A percentile compares a stretch with the other conserved stretches of the same genome.
phyloP scores from a whole-genome alignment of 2,888 invertebrate species.

The Sarcophaga subvicina region DNA sequence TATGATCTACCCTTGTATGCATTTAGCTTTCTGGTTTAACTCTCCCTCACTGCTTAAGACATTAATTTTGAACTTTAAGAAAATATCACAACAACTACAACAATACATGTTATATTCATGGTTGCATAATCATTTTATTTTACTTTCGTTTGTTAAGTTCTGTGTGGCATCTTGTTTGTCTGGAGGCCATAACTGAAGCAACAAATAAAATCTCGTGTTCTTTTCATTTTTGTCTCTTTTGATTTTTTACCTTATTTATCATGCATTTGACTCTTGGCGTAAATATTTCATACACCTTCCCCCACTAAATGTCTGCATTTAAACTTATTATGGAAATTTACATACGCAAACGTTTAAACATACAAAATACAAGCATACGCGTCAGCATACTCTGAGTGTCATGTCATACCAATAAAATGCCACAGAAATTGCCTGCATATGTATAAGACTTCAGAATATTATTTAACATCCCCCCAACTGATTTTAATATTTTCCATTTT shows the following conservation, averaged over 20 bases:
- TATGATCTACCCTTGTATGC: neutral
- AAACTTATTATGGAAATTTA: neutral
- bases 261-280: neutral
- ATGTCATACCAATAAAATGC: conserved; percentile 17
- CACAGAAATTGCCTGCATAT: conserved; percentile 42
- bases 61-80: conserved; percentile 28
- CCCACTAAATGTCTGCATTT: neutral
- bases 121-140: conserved; percentile 2
- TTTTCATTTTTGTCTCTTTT: conserved; percentile 21
- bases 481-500: conserved; percentile 45
- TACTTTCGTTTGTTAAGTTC: neutral
- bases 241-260: neutral
- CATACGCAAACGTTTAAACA: neutral
- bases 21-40: neutral
- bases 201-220: conserved; percentile 41
- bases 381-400: neutral
- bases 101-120: neutral
- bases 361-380: neutral
- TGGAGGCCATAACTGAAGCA: conserved; percentile 46
- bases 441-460: conserved; percentile 26
- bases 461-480: neutral
- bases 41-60: neutral
- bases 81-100: neutral
- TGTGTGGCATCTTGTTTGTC: conserved; percentile 6
- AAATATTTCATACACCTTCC: neutral